Evolutionary conservation across 2,113 vertebrate genomes (phyloP), one percentile per base, ranked within the genome.

Genomic region (Propithecus coquereli): DNA sequence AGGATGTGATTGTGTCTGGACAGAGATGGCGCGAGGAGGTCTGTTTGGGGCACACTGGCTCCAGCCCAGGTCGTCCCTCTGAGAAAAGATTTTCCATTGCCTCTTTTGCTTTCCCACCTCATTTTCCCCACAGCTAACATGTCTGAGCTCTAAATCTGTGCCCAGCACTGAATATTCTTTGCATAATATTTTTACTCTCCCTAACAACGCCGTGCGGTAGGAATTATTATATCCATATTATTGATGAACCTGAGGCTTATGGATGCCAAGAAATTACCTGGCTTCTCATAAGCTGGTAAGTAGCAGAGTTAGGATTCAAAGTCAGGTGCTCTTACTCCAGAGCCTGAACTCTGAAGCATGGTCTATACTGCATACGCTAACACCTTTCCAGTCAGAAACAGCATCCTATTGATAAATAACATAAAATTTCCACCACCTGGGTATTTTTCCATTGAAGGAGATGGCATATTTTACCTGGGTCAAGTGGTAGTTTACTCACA

Each of bases 401-500:
- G 17, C n/a, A 90, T 79, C 61, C 80, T 90, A 23, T 47, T 94
- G 45, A 27, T 61, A 91, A 89, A 77, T 50, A 93, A 80, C 23
- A 90, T 88, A 94, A 97, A 97, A 93, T 97, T 97, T 97, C 97
- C 97, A 95, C 71, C 74, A 20, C 94, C 86, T 95, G 74, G 47
- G 93, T 96, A 95, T 93, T 98, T 97, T 98, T 98, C 97, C 95
- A 97, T 90, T 92, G 86, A 89, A 94, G 66, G 34, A 87, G 71
- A 54, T 32, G 79, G 47, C 96, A 98, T 97, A 96, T 98, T 98
- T 98, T 98, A 98, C 96, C 96, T 97, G 94, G 91, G 97, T 97
- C 95, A 95, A 98, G 96, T 92, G 97, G 96, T 97, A 98, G 97
- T 97, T 98, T 98, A 97, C 96, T 98, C 94, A 96, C 52, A 97